These are phyloP conservation scores for Acanthosepion lycidas DNA, from an alignment of 2,888 invertebrate species.

Conservation along the genomic window DNA sequence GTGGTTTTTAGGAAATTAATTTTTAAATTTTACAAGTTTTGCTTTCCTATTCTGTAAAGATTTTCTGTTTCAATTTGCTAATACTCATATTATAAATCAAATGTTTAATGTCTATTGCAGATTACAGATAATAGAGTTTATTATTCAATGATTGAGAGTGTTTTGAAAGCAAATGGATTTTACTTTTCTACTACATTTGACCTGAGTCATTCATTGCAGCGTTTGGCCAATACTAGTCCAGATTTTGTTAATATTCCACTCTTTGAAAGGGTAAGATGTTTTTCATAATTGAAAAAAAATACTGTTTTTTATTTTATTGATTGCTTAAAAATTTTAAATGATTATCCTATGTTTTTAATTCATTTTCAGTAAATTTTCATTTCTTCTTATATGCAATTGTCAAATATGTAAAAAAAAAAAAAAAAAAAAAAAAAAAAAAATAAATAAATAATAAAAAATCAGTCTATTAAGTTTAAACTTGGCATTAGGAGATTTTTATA, in stretches of 20 bases:
- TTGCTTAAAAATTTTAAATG: not conserved
- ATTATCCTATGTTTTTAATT: not conserved
- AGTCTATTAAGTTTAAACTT: too few species aligned
- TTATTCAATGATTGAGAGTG: slow-evolving; percentile 87
- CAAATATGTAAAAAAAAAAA: too few species aligned
- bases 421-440: too few species aligned
- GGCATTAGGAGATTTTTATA: too few species aligned
- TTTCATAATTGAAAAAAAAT: not conserved
- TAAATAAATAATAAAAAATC: too few species aligned
- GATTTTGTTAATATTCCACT: slow-evolving; percentile 83
- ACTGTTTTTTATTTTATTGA: not conserved
- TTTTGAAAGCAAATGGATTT: slow-evolving; percentile 87
- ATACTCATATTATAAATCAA: not conserved
- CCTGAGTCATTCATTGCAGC: slow-evolving; percentile 91
- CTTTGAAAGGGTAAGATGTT: slow-evolving; percentile 73
- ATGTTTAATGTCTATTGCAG: slow-evolving; percentile 55
- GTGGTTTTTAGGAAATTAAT: too few species aligned
- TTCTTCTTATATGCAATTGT: too few species aligned
- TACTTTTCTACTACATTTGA: slow-evolving; percentile 97
- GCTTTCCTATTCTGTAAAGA: too few species aligned
- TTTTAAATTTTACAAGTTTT: too few species aligned
- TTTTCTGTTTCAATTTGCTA: not conserved
- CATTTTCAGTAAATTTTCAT: too few species aligned
- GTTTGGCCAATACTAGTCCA: slow-evolving; percentile 84
- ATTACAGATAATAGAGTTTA: slow-evolving; percentile 86